These are phyloP conservation scores for Gortyna flavago DNA, from an alignment of 2,888 invertebrate species.

Conservation along the genomic window DNA sequence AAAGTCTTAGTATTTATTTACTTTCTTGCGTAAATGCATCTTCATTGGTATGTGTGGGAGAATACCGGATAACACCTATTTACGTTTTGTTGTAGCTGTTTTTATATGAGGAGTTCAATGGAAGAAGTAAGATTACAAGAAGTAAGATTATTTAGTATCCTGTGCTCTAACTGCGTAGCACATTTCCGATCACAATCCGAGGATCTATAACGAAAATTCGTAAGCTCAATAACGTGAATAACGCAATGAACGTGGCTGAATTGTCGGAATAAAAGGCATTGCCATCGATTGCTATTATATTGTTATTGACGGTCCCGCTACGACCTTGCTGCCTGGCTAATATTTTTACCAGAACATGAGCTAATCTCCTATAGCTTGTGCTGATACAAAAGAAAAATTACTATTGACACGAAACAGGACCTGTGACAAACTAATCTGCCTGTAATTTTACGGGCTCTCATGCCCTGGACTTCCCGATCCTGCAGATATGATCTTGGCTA, in stretches of 20 bases:
- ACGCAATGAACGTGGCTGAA: neutral
- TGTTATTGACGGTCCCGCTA: too few relatives aligned
- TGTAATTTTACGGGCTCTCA: neutral
- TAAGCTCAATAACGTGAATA: neutral
- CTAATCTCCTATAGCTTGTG: neutral
- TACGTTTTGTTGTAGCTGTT: conserved; percentile 6
- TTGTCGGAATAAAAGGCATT: neutral
- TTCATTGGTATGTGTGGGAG: conserved; percentile 37
- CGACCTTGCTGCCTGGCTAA: neutral
- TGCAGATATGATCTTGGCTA: neutral
- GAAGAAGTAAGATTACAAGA: neutral
- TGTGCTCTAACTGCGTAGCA: neutral
- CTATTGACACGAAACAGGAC: neutral
- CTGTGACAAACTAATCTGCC: neutral
- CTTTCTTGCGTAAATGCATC: conserved; percentile 53
- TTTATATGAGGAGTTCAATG: conserved; percentile 5
- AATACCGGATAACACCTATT: conserved; percentile 18
- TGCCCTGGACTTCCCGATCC: neutral
- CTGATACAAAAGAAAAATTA: neutral
- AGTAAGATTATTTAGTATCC: too few relatives aligned
- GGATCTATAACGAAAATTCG: neutral
- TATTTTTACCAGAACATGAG: neutral
- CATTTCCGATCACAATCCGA: neutral
- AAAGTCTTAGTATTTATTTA: conserved; percentile 64
- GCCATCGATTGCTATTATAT: neutral